phyloP scores from a whole-genome alignment of 1,140 invertebrate species.

The Drosophila leontia region DNA sequence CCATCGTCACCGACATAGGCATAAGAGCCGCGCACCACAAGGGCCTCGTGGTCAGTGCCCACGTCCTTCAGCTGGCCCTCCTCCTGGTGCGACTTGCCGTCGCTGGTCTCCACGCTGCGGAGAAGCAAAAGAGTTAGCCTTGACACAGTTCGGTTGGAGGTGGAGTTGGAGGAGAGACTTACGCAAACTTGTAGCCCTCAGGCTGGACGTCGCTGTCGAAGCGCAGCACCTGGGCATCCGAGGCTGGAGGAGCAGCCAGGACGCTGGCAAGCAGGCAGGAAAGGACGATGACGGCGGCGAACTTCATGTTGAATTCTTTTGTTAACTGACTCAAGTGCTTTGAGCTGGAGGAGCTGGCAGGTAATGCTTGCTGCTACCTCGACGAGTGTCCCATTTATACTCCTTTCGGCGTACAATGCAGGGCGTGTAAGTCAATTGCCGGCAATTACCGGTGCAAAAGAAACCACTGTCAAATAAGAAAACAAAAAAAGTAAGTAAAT shows the following conservation, averaged over 20 bases:
- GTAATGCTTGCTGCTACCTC: conserved; percentile 66
- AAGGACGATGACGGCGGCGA: conserved; percentile 28
- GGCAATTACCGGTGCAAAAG: conserved; percentile 35
- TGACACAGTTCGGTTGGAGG: conserved; percentile 54
- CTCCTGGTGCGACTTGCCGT: conserved; percentile 89
- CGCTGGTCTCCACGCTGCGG: conserved; percentile 88
- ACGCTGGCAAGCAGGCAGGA: conserved; percentile 44
- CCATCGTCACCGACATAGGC: conserved; percentile 89
- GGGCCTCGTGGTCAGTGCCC: conserved; percentile 83
- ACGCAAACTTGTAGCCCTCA: conserved; percentile 72
- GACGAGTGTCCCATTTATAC: conserved; percentile 70
- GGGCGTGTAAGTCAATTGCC: conserved; percentile 26
- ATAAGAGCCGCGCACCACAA: conserved; percentile 87
- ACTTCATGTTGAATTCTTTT: conserved; percentile 54
- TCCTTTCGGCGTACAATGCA: conserved; percentile 42
- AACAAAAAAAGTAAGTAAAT: not conserved
- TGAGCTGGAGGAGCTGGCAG: conserved; percentile 60
- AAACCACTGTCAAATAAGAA: conserved; percentile 29
- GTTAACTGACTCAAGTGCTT: conserved; percentile 34
- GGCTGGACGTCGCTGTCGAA: conserved; percentile 71
- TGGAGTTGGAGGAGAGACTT: conserved; percentile 26
- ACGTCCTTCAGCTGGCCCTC: conserved; percentile 87
- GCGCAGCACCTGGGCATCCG: conserved; percentile 63
- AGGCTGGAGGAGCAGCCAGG: conserved; percentile 55
- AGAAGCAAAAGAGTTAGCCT: conserved; percentile 50